Conservation (phyloP, 2,113 vertebrate genomes). For the Epinephelus fuscoguttatus region DNA sequence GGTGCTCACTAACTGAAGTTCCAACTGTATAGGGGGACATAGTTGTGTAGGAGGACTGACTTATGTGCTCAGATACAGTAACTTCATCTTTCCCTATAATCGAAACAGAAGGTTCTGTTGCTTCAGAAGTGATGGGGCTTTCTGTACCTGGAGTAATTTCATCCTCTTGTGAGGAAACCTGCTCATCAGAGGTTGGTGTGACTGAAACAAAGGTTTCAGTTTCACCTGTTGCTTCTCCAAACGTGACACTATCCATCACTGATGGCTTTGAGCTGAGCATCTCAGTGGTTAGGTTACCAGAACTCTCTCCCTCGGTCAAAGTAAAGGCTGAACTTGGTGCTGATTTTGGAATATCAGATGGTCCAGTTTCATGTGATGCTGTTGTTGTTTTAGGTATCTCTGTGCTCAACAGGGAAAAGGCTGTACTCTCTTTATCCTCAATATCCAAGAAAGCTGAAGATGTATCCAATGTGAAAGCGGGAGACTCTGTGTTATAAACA, state of each 20-base stretch:
- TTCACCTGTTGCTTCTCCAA: conserved; percentile 71
- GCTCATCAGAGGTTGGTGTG: conserved; percentile 48
- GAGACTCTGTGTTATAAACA: not conserved
- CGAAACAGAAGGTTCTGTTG: conserved; percentile 19
- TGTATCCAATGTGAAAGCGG: not conserved
- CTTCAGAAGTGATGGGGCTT: not conserved
- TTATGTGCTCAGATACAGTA: conserved; percentile 35
- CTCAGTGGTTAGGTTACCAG: conserved; percentile 32
- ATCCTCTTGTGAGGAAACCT: conserved; percentile 42
- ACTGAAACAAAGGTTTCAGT: conserved; percentile 61
- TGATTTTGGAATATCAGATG: conserved; percentile 32
- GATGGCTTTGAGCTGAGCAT: conserved; percentile 34
- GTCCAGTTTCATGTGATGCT: conserved; percentile 8
- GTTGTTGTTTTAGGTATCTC: conserved; percentile 43
- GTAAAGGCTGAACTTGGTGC: conserved; percentile 19
- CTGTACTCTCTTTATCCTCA: conserved; percentile 1
- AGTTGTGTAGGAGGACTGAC: conserved; percentile 15
- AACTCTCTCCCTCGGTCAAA: conserved; percentile 43
- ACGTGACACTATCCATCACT: conserved; percentile 40
- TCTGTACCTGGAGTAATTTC: conserved; percentile 28
- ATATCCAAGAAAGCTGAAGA: not conserved
- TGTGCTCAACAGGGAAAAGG: conserved; percentile 50
- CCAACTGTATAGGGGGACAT: not conserved
- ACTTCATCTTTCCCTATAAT: conserved; percentile 12
- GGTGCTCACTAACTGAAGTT: conserved; percentile 28